Evolutionary conservation across 2,113 vertebrate species (phyloP), one percentile per base, ranked within the genome.

Genomic region (Rattus rattus): DNA sequence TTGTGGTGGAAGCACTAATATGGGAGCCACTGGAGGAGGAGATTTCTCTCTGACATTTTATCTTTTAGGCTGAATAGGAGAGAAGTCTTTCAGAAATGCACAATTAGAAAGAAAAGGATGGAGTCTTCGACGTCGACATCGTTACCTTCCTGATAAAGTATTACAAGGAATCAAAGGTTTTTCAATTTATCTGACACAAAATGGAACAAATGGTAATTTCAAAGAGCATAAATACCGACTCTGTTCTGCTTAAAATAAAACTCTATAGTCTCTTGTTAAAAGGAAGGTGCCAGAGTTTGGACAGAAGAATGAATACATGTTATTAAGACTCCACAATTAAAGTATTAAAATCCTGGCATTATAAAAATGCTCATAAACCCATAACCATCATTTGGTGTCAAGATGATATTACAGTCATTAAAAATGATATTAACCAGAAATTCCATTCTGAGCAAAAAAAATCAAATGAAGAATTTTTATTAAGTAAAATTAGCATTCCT

Each of bases 311-410:
- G 69, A 92, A 94, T 94, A 93, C 86, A 49, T 73, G 61, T 93
- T 96, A 95, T 93, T 94, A 93, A 96, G 79, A 92, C 97, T 94
- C 94, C n/a, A 96, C 69, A 96, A 97, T 96, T 96, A 96, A 98
- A 98, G 96, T 91, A 96, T 95, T 97, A 97, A 98, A 97, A 97
- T 96, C 87, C 67, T 97, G 84, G 92, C 92, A 96, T 97, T 96
- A 95, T 96, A 96, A 96, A 97, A 96, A 93, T 88, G 28, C 54
- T 93, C 52, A 95, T 96, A 94, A 97, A 79, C 87, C 39, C 69
- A 94, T 72, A 97, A 70, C 49, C 52, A 80, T 96, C 63, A 94
- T 89, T 96, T 95, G 93, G 95, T 96, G 75, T 96, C 79, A 96
- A 63, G 87, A 95, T 94, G 79, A 94, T 95, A 97, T 83, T 96